Percentiles rank a stretch among this genome's conserved stretches.
Conservation (phyloP, 2,797 vertebrate species). For the Microctenopoma steveboyesi region DNA sequence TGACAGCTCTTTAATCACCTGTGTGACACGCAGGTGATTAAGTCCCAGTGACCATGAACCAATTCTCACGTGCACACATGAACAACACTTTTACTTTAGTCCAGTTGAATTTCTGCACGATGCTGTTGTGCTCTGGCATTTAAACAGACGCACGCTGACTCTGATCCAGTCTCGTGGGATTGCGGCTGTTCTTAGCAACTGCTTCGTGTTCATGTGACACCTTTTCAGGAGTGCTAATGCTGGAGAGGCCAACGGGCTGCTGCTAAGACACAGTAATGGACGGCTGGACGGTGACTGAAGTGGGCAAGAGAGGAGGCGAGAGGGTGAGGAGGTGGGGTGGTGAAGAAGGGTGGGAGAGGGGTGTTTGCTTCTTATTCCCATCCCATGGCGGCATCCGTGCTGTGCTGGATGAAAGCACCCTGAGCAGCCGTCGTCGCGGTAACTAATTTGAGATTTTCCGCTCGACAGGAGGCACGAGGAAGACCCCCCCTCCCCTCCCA, state of each 20-base stretch:
- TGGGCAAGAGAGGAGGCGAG: constrained; percentile 9
- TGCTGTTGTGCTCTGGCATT: neutral
- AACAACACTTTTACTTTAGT: neutral
- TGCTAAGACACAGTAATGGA: constrained; percentile 73
- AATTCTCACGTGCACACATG: too few species aligned
- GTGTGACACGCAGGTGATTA: too few species aligned
- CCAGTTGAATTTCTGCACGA: neutral
- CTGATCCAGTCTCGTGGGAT: constrained; percentile 29
- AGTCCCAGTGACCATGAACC: too few species aligned
- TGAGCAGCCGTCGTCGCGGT: constrained; percentile 81
- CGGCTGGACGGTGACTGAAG: constrained; percentile 52
- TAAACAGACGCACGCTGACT: neutral
- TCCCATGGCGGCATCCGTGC: constrained; percentile 73
- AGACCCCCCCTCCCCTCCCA: constrained; percentile 45
- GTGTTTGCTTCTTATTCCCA: constrained; percentile 54
- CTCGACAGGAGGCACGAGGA: constrained; percentile 86
- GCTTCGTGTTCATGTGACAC: constrained; percentile 75
- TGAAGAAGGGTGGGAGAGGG: constrained; percentile 28
- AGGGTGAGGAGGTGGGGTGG: neutral
- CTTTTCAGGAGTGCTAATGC: constrained; percentile 81
- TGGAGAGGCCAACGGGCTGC: constrained; percentile 58
- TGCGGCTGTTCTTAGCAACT: constrained; percentile 65
- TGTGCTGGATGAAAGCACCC: constrained; percentile 83
- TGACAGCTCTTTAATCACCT: too few species aligned
- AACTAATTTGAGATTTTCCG: constrained; percentile 90